These are phyloP conservation scores for Amniataba percoides DNA, from an alignment of 2,797 vertebrate species.

Conservation along the genomic window DNA sequence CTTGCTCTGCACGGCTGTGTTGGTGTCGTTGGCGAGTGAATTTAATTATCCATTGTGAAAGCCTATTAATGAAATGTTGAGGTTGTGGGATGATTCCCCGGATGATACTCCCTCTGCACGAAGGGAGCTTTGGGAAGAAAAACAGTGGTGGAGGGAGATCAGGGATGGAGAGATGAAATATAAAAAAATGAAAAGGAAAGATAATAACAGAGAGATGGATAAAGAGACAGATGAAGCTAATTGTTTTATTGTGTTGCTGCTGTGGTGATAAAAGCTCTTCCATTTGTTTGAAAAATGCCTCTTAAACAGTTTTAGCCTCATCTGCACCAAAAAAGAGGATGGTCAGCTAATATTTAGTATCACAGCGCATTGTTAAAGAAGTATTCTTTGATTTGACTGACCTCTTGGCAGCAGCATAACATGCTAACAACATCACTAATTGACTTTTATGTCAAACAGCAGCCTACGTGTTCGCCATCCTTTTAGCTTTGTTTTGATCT, in stretches of 20 bases:
- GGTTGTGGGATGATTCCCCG: conserved; percentile 1
- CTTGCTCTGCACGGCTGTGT: background rate
- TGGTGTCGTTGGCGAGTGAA: conserved; percentile 7
- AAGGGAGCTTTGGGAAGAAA: background rate
- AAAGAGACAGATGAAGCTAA: background rate
- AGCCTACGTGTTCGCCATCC: background rate
- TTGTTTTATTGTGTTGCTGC: background rate
- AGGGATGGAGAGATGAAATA: background rate
- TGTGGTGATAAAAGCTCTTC: background rate
- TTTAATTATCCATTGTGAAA: conserved; percentile 21
- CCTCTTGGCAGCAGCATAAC: background rate
- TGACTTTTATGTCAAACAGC: too few relatives aligned
- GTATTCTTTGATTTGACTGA: background rate
- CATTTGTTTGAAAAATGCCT: background rate
- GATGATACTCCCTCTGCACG: background rate
- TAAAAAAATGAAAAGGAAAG: too few relatives aligned
- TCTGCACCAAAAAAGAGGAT: background rate
- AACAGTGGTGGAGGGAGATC: background rate
- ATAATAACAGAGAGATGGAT: background rate
- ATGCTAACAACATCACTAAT: too few relatives aligned
- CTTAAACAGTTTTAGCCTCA: background rate
- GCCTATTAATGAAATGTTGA: conserved; percentile 4
- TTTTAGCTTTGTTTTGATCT: background rate
- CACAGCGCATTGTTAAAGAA: background rate
- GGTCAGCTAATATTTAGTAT: background rate